Conservation (phyloP, 2,888 invertebrate species). For the Deilephila porcellus region DNA sequence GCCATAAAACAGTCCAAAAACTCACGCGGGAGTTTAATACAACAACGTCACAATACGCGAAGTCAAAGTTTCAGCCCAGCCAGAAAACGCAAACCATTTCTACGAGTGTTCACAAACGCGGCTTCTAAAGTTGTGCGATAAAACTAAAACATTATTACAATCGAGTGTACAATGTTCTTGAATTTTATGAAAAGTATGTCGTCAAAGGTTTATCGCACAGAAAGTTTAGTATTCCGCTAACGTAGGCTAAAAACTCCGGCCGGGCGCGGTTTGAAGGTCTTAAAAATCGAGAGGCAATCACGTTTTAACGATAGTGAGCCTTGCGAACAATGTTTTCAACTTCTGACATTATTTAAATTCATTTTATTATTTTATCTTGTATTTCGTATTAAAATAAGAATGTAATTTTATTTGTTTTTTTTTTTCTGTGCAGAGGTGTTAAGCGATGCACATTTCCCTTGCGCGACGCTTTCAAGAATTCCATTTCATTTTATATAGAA, state of each 20-base stretch:
- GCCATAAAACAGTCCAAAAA: no score
- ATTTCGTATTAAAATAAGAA: no score
- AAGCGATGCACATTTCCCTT: conserved; percentile 50
- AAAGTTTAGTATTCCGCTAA: conserved; percentile 12
- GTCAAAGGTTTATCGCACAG: conserved; percentile 20
- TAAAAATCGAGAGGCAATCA: conserved; percentile 20
- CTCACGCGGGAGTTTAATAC: not conserved
- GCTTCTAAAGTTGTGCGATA: conserved; percentile 3
- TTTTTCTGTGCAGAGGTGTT: no score
- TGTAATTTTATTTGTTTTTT: no score
- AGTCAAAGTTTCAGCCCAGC: not conserved
- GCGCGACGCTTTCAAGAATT: conserved; percentile 69
- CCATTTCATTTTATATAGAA: not conserved
- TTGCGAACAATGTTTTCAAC: not conserved
- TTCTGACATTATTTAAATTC: no score
- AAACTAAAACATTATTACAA: conserved; percentile 23
- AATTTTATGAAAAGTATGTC: conserved; percentile 16
- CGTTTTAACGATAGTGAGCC: not conserved
- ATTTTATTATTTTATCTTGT: no score
- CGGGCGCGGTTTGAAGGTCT: conserved; percentile 13
- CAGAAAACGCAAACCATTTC: not conserved
- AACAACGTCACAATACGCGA: not conserved
- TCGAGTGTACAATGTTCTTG: conserved; percentile 10
- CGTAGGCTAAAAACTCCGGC: not conserved
- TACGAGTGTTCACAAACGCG: not conserved